Evolutionary conservation across 2,797 vertebrate genomes (phyloP), one percentile per base, ranked within the genome.

Genomic region (Todus mexicanus): DNA sequence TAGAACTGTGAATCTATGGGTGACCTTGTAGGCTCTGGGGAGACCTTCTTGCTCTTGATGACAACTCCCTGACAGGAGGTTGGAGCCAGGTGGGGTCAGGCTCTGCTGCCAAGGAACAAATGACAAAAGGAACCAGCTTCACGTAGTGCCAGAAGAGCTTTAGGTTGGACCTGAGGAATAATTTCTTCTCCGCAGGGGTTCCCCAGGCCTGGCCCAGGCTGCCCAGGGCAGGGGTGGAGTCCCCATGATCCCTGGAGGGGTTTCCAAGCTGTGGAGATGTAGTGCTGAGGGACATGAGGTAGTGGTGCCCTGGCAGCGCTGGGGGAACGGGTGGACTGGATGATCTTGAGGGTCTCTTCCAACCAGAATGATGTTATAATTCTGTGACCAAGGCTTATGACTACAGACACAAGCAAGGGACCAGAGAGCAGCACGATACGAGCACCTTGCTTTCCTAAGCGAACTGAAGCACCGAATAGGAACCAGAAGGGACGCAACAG

Each of bases 371-470:
- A 57, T 23, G 20, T 29, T 33, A 14, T 21, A 21, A 23, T 21
- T 57, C 33, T 57, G 15, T 23, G 9, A 60, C 9, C 15, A 6
- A 31, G 14, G 21, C 5, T 1, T 20, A 3, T 0, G 8, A 33
- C 40, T 4, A 0, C 0, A 37, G 33, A 22, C 0, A 5, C 31
- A 2, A 0, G 11, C 35, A 27, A 27, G 63, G 25, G 26, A 31
- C 2, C 10, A 5, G 60, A 20, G 15, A 47, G 48, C 40, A 66
- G 82, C 69, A 29, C 2, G 1, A 51, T 6, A 16, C 1, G 6
- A 40, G 35, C 1, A 19, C 54, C 33, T 9, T 12, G 26, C 48
- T 82, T 45, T 20, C 73, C 56, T 47, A 42, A 45, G 73, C 19
- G 54, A 82, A 21, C 38, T 16, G 31, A 42, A 45, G 37, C 50